Conservation (phyloP, 2,888 invertebrate species). For the Argyresthia goedartella region DNA sequence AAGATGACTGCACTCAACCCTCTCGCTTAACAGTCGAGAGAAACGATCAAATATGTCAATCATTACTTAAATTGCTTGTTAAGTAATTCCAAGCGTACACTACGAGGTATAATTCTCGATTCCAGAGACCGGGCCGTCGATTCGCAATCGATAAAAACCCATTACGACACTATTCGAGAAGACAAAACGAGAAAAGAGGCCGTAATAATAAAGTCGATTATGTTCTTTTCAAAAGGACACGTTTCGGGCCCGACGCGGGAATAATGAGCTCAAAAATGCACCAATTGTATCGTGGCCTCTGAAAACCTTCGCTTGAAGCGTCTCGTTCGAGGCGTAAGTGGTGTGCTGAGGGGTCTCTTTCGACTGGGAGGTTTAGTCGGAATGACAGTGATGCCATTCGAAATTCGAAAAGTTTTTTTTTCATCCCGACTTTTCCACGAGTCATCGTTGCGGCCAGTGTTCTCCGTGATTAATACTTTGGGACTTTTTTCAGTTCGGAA, state of each 20-base stretch:
- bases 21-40: no score
- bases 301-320: background rate
- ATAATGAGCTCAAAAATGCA: slow-evolving; percentile 31
- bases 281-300: slow-evolving; percentile 21
- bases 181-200: slow-evolving; percentile 14
- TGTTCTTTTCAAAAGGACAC: slow-evolving; percentile 44
- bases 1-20: no score
- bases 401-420: slow-evolving; percentile 43
- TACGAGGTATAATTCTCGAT: no score
- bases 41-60: no score
- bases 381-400: slow-evolving; percentile 42
- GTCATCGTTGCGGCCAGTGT: slow-evolving; percentile 51
- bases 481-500: slow-evolving; percentile 19
- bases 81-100: no score
- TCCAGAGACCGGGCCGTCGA: no score
- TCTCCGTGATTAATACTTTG: slow-evolving; percentile 56
- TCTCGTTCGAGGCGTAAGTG: background rate
- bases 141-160: no score
- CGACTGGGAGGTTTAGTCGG: slow-evolving; percentile 15
- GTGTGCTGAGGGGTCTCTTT: slow-evolving; percentile 15
- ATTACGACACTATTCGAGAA: background rate
- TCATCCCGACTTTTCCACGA: slow-evolving; percentile 41
- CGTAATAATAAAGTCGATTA: slow-evolving; percentile 32
- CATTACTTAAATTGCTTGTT: no score
- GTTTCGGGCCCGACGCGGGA: slow-evolving; percentile 30